phyloP scores from a whole-genome alignment of 2,113 vertebrate species.

The Crocuta crocuta region DNA sequence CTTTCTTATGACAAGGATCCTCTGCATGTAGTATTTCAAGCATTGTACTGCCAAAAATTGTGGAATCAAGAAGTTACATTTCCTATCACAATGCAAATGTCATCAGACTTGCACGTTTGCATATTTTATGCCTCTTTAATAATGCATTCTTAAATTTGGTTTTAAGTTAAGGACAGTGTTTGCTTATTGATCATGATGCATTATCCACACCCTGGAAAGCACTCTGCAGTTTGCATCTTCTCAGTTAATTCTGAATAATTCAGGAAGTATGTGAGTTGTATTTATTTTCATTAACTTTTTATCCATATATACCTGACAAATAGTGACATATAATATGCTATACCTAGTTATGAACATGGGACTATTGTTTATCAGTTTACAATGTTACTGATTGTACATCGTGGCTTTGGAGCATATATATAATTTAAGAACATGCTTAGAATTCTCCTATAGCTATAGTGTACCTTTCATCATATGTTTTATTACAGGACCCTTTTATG shows the following conservation, averaged over 20 bases:
- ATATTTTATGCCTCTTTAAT: slow-evolving; percentile 61
- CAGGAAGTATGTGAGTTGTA: slow-evolving; percentile 9
- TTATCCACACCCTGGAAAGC: slow-evolving; percentile 62
- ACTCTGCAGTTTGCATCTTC: slow-evolving; percentile 32
- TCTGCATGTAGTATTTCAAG: not conserved
- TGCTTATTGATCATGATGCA: slow-evolving; percentile 69
- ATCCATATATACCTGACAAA: slow-evolving; percentile 58
- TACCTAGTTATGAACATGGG: not conserved
- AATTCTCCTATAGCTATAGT: not conserved
- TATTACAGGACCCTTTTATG: not conserved
- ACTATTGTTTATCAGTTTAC: not conserved
- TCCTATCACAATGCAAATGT: not conserved
- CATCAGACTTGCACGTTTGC: not conserved
- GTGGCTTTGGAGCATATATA: not conserved
- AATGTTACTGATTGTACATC: not conserved
- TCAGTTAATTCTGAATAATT: slow-evolving; percentile 79
- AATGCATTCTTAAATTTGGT: slow-evolving; percentile 61
- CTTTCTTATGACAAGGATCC: not conserved
- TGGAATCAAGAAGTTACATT: not conserved
- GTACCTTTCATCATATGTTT: not conserved
- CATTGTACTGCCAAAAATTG: not conserved
- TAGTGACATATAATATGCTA: not conserved
- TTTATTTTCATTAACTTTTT: slow-evolving; percentile 70
- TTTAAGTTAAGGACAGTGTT: slow-evolving; percentile 63
- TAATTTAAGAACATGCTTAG: not conserved